A percentile compares a stretch with the other conserved stretches of the same genome.
These are phyloP conservation scores for Tethea ocularis DNA, from an alignment of 2,888 invertebrate genomes.

Conservation along the genomic window DNA sequence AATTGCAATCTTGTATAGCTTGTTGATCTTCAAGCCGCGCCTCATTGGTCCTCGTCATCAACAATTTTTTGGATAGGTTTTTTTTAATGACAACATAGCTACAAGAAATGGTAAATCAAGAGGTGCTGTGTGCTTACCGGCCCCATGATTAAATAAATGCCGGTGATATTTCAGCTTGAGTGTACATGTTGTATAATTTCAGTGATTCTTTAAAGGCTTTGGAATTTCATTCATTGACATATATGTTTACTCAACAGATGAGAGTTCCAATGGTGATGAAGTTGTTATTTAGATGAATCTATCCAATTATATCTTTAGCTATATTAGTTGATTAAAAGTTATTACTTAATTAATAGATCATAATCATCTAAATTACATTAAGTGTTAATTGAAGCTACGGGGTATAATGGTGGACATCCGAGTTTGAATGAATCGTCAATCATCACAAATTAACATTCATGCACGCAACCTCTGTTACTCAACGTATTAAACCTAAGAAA, in stretches of 20 bases:
- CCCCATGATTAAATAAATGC: conserved; percentile 72
- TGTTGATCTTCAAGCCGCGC: too few relatives aligned
- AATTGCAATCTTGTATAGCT: too few relatives aligned
- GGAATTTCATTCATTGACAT: conserved; percentile 55
- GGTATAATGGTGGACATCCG: conserved; percentile 46
- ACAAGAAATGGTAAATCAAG: conserved; percentile 51
- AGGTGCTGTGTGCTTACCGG: conserved; percentile 45
- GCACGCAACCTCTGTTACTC: conserved; percentile 41
- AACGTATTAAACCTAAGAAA: conserved; percentile 10
- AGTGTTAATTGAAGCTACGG: conserved; percentile 65
- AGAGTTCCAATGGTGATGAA: not conserved
- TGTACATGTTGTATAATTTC: conserved; percentile 70
- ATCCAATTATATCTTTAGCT: conserved; percentile 20
- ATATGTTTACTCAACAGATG: conserved; percentile 26
- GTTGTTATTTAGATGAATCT: conserved; percentile 5
- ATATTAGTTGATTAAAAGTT: conserved; percentile 23
- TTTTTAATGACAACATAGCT: conserved; percentile 32
- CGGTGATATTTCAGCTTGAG: conserved; percentile 65
- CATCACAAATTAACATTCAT: conserved; percentile 50
- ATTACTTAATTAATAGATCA: conserved; percentile 43
- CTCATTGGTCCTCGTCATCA: too few relatives aligned
- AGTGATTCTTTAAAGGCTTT: conserved; percentile 66
- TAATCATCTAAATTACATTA: conserved; percentile 45
- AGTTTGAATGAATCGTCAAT: conserved; percentile 57
- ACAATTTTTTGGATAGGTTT: too few relatives aligned